phyloP scores from a whole-genome alignment of 2,888 invertebrate species.

The Idaea aversata region DNA sequence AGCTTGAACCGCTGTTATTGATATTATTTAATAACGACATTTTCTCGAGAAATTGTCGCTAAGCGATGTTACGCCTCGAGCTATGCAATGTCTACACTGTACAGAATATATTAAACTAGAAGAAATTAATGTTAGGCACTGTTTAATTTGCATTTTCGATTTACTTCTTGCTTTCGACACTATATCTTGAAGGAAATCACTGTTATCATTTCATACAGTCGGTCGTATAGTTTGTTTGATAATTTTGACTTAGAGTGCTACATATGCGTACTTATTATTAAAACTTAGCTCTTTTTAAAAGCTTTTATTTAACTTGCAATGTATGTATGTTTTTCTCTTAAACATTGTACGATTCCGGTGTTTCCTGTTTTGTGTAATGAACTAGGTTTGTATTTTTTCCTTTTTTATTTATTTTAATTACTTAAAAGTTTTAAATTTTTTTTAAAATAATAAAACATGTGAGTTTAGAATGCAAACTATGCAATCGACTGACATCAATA shows the following conservation, averaged over 20 bases:
- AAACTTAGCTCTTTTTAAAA: too few relatives aligned
- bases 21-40: constrained; percentile 60
- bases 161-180: constrained; percentile 24
- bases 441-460: too few relatives aligned
- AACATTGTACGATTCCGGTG: too few relatives aligned
- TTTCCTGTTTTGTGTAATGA: too few relatives aligned
- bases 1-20: constrained; percentile 25
- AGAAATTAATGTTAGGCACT: constrained; percentile 46
- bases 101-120: constrained; percentile 47
- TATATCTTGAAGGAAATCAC: constrained; percentile 12
- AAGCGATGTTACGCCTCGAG: constrained; percentile 49
- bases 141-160: constrained; percentile 51
- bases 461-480: too few relatives aligned
- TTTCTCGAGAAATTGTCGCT: constrained; percentile 53
- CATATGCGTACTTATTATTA: too few relatives aligned
- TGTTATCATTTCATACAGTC: neutral
- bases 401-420: too few relatives aligned
- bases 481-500: too few relatives aligned
- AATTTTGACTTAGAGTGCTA: neutral
- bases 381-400: too few relatives aligned
- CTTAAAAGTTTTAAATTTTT: too few relatives aligned
- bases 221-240: neutral
- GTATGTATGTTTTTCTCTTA: too few relatives aligned
- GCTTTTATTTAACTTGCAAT: too few relatives aligned
- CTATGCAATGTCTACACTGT: constrained; percentile 40